Percentiles rank a stretch among this genome's conserved stretches.
These are phyloP conservation scores for Colaptes auratus DNA, from an alignment of 2,113 vertebrate species.

Conservation along the genomic window DNA sequence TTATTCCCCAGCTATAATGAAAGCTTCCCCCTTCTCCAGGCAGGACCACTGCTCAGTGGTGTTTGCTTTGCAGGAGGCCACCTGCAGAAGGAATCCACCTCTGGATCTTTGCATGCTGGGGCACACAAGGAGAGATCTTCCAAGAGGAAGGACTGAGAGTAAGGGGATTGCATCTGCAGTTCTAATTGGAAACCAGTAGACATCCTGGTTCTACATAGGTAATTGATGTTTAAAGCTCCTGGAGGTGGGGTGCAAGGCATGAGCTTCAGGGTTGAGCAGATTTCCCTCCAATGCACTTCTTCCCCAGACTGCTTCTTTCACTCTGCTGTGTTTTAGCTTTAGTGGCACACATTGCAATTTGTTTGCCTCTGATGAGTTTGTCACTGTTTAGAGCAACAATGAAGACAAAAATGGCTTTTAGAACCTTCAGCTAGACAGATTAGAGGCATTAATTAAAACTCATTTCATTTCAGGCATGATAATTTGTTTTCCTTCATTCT, in stretches of 20 bases:
- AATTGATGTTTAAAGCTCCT: neutral
- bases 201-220: accelerated
- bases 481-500: slow-evolving; percentile 8
- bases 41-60: neutral
- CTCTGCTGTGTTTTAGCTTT: neutral
- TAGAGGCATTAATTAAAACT: slow-evolving; percentile 50
- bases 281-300: neutral
- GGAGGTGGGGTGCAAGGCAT: accelerated
- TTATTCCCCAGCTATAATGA: neutral
- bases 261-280: neutral
- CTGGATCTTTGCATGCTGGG: accelerated
- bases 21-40: neutral
- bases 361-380: slow-evolving; percentile 20
- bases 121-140: neutral
- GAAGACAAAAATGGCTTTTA: slow-evolving; percentile 33
- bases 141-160: accelerated
- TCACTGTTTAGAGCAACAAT: slow-evolving; percentile 3
- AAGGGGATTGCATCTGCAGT: neutral
- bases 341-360: neutral
- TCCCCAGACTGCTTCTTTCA: neutral
- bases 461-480: slow-evolving; percentile 8
- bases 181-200: accelerated
- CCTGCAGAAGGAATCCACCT: neutral
- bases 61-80: neutral
- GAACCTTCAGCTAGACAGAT: slow-evolving; percentile 35